Base-by-base conservation (phyloP, 2,888 invertebrate species). In the Gymnosoma rotundatum region DNA sequence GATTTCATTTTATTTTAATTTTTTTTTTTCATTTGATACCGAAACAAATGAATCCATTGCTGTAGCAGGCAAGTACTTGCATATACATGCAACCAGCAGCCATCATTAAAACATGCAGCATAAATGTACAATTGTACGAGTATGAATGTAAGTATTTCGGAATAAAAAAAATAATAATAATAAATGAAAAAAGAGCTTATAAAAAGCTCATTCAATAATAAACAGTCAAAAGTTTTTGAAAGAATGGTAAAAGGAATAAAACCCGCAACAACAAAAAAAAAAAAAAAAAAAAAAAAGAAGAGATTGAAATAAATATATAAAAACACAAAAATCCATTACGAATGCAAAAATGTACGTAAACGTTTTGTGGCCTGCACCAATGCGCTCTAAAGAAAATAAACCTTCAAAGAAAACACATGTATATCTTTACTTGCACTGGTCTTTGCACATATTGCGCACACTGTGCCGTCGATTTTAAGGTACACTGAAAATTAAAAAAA, bases 191-290 rank as follows among this genome's bases (percentile, higher is more conserved):
- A 50, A 66, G 25, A 63, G 81, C 63, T 58, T 69, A 63, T 42
- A 61, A 81, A 76, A 76, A 82, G 64, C 70, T 82, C 75, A 82
- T 76, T 76, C 81, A 82, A 82, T 76, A 82, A 76, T 82, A 76
- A 70, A 61, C 75, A 75, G 61, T 61, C 61, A 80, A 75, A 70
- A 63, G 50, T 48, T 75, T 70, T 38, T 67, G 61, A 56, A 75
- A 48, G 42, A 70, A 32, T 18, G 48, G 61, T 48, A 48, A 45
- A 70, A 60, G 21, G 63, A 64, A 64, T 42, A 48, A 70, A 67
- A 72, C 32, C 56, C 66, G 64, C 32, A 48, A 32, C n/a, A 60
- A 50, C 42, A 64, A 69, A 5, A 32, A 32, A 32, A 45, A 21
- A 45, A 25, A n/a, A n/a, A 56, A 18, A 70, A 32, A 75, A 45